Conservation (phyloP, 2,797 vertebrate genomes). For the Rhabdomys pumilio region DNA sequence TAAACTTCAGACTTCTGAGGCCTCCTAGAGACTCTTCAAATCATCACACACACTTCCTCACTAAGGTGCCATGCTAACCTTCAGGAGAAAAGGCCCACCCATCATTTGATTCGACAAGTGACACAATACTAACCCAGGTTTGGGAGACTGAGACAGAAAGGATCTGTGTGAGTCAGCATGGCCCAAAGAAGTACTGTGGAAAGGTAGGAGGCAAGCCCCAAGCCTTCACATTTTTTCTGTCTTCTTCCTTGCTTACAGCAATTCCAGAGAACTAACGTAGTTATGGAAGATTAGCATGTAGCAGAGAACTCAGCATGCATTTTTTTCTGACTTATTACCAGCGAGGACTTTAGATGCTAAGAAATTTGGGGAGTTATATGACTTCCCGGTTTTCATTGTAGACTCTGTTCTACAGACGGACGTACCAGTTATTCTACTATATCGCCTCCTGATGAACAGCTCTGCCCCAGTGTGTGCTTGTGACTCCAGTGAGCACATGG, state of each 20-base stretch:
- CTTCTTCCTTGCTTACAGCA: background rate
- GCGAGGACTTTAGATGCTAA: background rate
- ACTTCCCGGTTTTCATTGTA: background rate
- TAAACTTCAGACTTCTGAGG: background rate
- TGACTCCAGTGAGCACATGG: fast-evolving
- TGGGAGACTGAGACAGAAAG: background rate
- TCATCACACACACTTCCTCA: background rate
- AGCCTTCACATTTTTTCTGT: background rate
- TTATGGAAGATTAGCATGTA: background rate
- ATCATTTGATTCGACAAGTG: background rate
- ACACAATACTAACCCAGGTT: background rate
- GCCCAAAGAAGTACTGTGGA: background rate
- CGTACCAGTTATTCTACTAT: background rate
- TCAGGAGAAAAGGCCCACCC: background rate
- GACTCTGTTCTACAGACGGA: background rate
- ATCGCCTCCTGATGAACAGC: fast-evolving
- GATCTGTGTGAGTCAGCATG: background rate
- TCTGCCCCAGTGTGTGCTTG: fast-evolving
- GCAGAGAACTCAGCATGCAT: background rate
- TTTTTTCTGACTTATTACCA: background rate
- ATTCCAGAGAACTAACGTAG: background rate
- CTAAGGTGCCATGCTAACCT: background rate
- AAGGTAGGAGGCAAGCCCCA: background rate
- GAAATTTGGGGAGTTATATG: background rate
- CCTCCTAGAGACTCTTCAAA: background rate